These are phyloP conservation scores for Pteruthius melanotis DNA, from an alignment of 2,113 vertebrate species.

Conservation along the genomic window DNA sequence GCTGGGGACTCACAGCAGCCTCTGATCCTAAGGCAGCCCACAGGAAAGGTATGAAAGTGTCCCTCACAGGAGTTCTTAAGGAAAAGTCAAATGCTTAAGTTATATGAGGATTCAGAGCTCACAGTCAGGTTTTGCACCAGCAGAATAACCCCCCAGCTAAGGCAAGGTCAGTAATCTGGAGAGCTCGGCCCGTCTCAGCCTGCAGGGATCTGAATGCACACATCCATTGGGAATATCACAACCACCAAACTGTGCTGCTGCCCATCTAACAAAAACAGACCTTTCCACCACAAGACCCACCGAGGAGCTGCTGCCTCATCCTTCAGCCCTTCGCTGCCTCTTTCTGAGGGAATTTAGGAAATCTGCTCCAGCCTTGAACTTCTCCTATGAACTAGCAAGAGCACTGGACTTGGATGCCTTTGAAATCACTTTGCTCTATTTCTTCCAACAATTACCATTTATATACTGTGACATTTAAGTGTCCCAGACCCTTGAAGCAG, in stretches of 20 bases:
- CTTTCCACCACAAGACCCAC: background rate
- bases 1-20: background rate
- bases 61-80: background rate
- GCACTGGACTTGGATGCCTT: background rate
- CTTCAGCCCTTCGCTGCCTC: background rate
- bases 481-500: conserved; percentile 19
- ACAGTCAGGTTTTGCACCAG: background rate
- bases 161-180: background rate
- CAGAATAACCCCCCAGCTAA: background rate
- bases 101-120: background rate
- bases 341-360: background rate
- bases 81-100: background rate
- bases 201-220: background rate
- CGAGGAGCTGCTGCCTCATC: background rate
- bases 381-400: background rate
- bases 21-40: background rate
- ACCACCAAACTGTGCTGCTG: background rate
- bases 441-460: conserved; percentile 23
- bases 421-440: conserved; percentile 48
- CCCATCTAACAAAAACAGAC: background rate
- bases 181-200: accelerated
- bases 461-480: conserved; percentile 44
- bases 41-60: background rate
- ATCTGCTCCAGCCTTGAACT: background rate
- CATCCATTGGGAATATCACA: accelerated